Evolutionary conservation across 2,888 invertebrate genomes (phyloP).

Genomic region (Rosalia funebris): DNA sequence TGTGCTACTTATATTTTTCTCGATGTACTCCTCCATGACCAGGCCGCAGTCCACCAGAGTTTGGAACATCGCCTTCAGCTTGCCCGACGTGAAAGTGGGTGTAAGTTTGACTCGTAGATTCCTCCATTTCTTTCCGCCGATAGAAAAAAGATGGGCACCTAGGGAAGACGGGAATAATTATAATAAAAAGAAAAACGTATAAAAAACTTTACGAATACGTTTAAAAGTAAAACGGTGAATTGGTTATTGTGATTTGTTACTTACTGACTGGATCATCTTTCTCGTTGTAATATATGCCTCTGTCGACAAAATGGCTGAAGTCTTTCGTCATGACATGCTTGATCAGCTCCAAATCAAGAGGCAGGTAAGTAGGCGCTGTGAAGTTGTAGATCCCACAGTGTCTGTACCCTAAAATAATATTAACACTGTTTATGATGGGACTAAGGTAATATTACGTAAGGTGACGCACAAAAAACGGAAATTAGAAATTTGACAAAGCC

Average conservation of each 20-base stretch:
- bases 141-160: conserved; percentile 7
- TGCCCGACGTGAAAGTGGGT: conserved; percentile 68
- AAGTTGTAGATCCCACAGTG: conserved; percentile 57
- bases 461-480: too few species aligned
- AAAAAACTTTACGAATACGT: too few species aligned
- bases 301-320: conserved; percentile 63
- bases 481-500: too few species aligned
- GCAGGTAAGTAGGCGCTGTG: conserved; percentile 48
- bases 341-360: conserved; percentile 46
- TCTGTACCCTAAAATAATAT: conserved; percentile 31
- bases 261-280: conserved; percentile 20
- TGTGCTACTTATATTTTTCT: background rate
- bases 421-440: too few species aligned
- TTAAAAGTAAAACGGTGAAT: too few species aligned
- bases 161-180: too few species aligned
- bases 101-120: conserved; percentile 19
- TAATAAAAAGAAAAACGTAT: too few species aligned
- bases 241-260: background rate
- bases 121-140: conserved; percentile 17
- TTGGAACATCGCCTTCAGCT: conserved; percentile 71
- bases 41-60: conserved; percentile 13
- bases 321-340: conserved; percentile 68
- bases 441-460: too few species aligned
- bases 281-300: conserved; percentile 16
- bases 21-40: conserved; percentile 9